Conservation (phyloP, 2,113 vertebrate genomes). For the Pseudorectes ferrugineus region DNA sequence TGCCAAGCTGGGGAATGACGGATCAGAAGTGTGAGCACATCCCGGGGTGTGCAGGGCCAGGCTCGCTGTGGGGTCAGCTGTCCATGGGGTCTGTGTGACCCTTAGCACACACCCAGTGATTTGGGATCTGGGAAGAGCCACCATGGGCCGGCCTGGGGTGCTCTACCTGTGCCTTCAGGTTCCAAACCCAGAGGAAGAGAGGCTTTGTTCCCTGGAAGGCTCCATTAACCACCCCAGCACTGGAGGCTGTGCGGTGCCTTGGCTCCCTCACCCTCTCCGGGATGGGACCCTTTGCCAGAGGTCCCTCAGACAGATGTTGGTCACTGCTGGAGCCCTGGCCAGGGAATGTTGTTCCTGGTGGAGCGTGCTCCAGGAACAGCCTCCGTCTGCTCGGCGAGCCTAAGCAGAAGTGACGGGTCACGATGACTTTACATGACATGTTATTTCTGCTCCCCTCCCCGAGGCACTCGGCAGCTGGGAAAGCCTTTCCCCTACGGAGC, state of each 20-base stretch:
- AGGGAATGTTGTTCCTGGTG: not conserved
- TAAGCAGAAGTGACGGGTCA: not conserved
- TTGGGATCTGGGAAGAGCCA: not conserved
- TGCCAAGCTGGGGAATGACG: not conserved
- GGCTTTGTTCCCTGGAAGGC: not conserved
- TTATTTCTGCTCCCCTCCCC: not conserved
- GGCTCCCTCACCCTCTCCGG: accelerated
- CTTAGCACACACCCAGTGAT: accelerated
- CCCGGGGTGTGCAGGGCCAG: accelerated
- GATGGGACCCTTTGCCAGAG: not conserved
- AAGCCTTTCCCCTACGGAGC: not conserved
- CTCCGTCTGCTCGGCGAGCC: not conserved
- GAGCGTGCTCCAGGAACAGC: not conserved
- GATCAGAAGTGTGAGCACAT: not conserved
- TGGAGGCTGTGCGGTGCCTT: not conserved
- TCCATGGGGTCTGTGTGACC: not conserved
- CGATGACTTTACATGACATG: not conserved
- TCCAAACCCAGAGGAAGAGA: not conserved
- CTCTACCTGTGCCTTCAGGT: accelerated
- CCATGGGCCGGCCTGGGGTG: not conserved
- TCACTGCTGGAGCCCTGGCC: not conserved
- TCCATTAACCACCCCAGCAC: accelerated
- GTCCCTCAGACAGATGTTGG: not conserved
- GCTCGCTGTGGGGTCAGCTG: accelerated
- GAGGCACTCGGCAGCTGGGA: not conserved